phyloP scores from a whole-genome alignment of 1,140 invertebrate species.

The Pararge aegeria region DNA sequence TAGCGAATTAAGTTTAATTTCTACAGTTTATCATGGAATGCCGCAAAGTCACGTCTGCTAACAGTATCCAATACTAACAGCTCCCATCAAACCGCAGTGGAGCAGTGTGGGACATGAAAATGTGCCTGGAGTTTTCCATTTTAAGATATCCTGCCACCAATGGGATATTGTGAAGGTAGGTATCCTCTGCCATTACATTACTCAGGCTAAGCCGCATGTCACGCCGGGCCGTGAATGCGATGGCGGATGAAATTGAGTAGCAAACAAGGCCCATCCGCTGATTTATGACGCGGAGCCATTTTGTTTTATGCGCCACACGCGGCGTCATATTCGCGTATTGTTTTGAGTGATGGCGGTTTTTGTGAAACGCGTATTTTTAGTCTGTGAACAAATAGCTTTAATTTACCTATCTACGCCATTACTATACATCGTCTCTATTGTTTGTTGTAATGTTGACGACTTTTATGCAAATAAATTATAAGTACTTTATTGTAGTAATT shows the following conservation, averaged over 20 bases:
- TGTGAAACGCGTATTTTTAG: not conserved
- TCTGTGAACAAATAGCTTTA: not conserved
- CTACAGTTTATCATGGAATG: no score
- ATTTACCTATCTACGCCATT: not conserved
- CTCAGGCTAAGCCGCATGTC: not conserved
- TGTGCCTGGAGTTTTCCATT: no score
- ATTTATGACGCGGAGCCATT: not conserved
- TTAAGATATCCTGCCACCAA: no score
- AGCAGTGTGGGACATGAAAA: no score
- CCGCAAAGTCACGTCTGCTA: no score
- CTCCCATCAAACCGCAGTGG: no score
- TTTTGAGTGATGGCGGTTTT: slow-evolving; percentile 6
- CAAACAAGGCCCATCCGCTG: slow-evolving; percentile 1
- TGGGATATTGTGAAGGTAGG: not conserved
- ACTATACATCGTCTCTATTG: no score
- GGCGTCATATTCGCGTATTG: slow-evolving; percentile 2
- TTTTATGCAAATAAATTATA: no score
- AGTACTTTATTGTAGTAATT: no score
- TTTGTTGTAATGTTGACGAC: no score
- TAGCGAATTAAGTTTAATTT: no score
- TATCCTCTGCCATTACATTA: not conserved
- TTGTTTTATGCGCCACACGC: not conserved
- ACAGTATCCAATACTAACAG: no score
- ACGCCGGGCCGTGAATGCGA: not conserved
- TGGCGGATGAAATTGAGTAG: not conserved